Conservation (phyloP, 2,113 vertebrate species). For the Talpa occidentalis region DNA sequence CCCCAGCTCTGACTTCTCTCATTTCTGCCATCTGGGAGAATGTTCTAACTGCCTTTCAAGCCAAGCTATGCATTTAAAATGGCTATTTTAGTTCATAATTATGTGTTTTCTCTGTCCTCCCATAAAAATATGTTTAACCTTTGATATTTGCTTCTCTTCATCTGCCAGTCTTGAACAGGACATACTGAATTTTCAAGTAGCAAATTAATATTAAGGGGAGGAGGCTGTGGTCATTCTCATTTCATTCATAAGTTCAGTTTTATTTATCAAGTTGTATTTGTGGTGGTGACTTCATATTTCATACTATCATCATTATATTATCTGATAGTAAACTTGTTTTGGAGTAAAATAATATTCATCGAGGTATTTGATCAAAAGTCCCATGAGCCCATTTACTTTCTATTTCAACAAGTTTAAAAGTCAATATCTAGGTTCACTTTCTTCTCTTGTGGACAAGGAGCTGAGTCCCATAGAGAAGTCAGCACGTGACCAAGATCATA, state of each 20-base stretch:
- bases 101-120: background rate
- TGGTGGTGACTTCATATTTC: background rate
- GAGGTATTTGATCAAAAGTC: background rate
- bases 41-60: background rate
- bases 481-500: background rate
- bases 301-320: background rate
- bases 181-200: background rate
- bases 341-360: constrained; percentile 6
- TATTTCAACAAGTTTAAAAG: background rate
- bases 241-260: constrained; percentile 2
- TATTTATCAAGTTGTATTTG: background rate
- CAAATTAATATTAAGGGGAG: background rate
- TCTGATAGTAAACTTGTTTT: background rate
- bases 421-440: background rate
- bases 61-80: background rate
- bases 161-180: background rate
- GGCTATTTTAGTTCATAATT: background rate
- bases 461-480: background rate
- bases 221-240: background rate
- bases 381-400: background rate
- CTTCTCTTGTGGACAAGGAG: background rate
- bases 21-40: background rate
- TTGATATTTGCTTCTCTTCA: constrained; percentile 18
- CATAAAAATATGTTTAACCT: background rate
- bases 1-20: background rate